A percentile compares a stretch with the other conserved stretches of the same genome.
Evolutionary conservation across 2,113 vertebrate species (phyloP).

Genomic region (human (Homo sapiens)): GRCh38 chr20:18312001-18312500

Average conservation of each 20-base stretch:
- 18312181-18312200: not conserved
- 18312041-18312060: not conserved
- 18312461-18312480: not conserved
- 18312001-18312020: no score
- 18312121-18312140: not conserved
- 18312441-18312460: not conserved
- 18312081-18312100: not conserved
- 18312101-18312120: not conserved
- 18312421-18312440: not conserved
- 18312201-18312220: not conserved
- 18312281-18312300: not conserved
- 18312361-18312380: not conserved
- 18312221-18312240: not conserved
- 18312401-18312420: not conserved
- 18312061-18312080: not conserved
- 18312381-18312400: not conserved
- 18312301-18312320: not conserved
- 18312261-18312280: not conserved
- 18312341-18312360: not conserved
- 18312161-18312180: not conserved
- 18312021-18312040: not conserved
- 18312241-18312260: not conserved
- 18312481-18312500: not conserved
- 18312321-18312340: not conserved
- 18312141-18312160: not conserved